Evolutionary conservation across 2,113 vertebrate genomes (phyloP).

Genomic region (Burhinus bistriatus): DNA sequence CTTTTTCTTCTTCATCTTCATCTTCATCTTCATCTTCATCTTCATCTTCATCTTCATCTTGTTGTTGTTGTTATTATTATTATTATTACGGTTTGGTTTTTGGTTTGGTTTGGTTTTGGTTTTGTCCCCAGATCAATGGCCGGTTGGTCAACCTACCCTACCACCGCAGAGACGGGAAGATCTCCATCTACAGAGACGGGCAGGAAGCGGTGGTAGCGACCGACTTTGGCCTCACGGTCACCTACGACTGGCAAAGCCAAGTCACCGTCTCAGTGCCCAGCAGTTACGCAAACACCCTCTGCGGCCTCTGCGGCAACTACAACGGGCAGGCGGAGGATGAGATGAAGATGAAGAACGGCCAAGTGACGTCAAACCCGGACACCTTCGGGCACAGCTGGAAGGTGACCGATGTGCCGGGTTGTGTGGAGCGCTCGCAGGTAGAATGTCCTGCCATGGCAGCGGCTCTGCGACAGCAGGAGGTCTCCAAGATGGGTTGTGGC

Average conservation of each 20-base stretch:
- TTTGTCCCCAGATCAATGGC: slow-evolving; percentile 50
- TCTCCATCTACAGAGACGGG: slow-evolving; percentile 63
- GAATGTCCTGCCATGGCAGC: fast-evolving
- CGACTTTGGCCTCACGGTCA: slow-evolving; percentile 73
- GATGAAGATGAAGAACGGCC: slow-evolving; percentile 39
- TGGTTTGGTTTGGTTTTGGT: no score
- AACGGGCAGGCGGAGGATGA: slow-evolving; percentile 63
- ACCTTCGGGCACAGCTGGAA: slow-evolving; percentile 76
- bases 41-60: no score
- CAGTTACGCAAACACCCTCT: slow-evolving; percentile 69
- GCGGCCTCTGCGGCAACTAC: slow-evolving; percentile 86
- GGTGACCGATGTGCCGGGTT: slow-evolving; percentile 6
- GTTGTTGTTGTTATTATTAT: no score
- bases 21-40: no score
- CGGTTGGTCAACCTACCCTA: slow-evolving; percentile 72
- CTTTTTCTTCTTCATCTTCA: no score
- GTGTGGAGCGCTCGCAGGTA: neutral
- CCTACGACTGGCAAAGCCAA: slow-evolving; percentile 68
- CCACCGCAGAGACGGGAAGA: neutral
- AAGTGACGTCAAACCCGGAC: slow-evolving; percentile 52
- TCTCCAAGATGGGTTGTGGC: neutral
- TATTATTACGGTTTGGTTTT: no score
- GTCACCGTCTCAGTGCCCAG: slow-evolving; percentile 67
- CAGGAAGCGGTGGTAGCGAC: slow-evolving; percentile 49
- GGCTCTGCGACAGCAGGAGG: neutral